These are phyloP conservation scores for Drosophila serrata DNA, from an alignment of 1,140 invertebrate genomes.

Conservation along the genomic window DNA sequence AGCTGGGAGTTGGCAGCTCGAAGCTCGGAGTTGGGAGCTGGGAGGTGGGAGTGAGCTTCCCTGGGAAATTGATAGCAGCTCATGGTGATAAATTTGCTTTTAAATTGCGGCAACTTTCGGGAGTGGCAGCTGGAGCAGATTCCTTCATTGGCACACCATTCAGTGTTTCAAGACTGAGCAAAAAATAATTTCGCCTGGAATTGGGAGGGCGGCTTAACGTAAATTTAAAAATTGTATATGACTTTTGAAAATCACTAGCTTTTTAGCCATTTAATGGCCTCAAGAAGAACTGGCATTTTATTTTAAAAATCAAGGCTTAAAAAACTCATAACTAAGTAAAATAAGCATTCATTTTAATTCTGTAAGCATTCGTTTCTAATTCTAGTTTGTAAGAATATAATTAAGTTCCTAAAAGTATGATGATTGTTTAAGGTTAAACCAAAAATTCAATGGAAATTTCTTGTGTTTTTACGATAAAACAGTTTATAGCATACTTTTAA, in stretches of 20 bases:
- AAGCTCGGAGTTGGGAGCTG: not conserved
- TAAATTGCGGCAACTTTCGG: constrained; percentile 45
- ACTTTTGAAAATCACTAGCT: no score
- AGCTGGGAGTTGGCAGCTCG: constrained; percentile 6
- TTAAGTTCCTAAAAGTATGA: not conserved
- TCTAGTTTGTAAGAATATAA: not conserved
- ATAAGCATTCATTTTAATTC: not conserved
- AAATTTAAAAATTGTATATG: not conserved
- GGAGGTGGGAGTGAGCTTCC: not conserved
- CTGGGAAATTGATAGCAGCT: constrained; percentile 66
- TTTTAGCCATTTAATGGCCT: no score
- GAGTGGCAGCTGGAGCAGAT: constrained; percentile 6
- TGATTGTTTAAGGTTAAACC: no score
- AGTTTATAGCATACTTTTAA: not conserved
- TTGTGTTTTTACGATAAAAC: not conserved
- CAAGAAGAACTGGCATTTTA: no score
- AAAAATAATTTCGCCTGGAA: not conserved
- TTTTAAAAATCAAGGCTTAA: no score
- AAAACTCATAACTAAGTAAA: no score
- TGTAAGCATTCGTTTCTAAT: not conserved
- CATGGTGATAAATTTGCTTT: constrained; percentile 62
- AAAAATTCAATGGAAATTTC: not conserved
- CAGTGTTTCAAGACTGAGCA: not conserved
- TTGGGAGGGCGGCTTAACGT: no score
- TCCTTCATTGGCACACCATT: not conserved